Base-by-base conservation (phyloP, 92 coral and sea anemone species). In the Phenganax stokvisi region DNA sequence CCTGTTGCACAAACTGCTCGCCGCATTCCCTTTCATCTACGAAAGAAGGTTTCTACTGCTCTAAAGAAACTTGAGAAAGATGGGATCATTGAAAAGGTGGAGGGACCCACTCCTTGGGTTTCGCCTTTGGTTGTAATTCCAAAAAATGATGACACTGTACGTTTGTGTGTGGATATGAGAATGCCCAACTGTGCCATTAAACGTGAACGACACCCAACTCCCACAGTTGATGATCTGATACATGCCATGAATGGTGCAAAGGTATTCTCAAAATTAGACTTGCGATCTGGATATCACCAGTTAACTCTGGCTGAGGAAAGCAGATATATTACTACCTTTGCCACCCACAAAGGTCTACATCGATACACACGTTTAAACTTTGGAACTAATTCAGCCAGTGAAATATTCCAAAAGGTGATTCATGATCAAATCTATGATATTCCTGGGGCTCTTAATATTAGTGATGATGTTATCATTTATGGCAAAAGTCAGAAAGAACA, bases 31-130 rank as follows among this genome's bases (percentile, higher is more conserved):
- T 85, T 87, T 54, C 80, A 89, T 67, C 56, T 81, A 20, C 71
- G 90, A 37, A 61, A 54, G 15, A 61, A 54, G 15, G 89, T 90
- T n/a, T 86, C 79, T 70, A 27, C 56, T 13, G 85, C 88, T 57
- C 71, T 90, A 3, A 59, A 82, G 17, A 80, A 87, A 25, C 73
- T 85, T 1, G 86, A 85, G 65, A 71, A 84, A 16, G 80, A 55
- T 69, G 90, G 78, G 30, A 87, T 87, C 16, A 87, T 87, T 1
- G 92, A 85, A 27, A 73, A 79, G 12, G 87, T 81, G 17, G 65
- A 59, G 7, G 86, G 64, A 54, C 90, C 88, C 0, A 88, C 47
- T 89, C 27, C 89, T 37, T 87, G 89, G 90, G 85, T 81, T 37
- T 80, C 88, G 12, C 91, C 91, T 13, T 56, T 89, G 9, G 91